phyloP scores from a whole-genome alignment of 2,888 invertebrate genomes.

The Vannuccia rotundouncinata region DNA sequence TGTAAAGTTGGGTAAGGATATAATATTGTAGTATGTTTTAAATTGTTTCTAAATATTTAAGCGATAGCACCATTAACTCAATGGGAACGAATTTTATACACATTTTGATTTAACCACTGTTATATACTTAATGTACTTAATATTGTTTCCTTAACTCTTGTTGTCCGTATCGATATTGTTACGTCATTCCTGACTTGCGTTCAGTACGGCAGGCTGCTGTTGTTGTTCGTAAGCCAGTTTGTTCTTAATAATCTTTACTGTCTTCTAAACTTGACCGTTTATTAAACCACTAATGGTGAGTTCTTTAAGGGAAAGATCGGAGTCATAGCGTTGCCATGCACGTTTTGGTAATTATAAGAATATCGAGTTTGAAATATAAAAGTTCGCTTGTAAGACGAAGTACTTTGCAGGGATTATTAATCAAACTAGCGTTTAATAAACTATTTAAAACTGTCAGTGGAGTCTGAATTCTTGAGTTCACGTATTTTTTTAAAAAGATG shows the following conservation, averaged over 20 bases:
- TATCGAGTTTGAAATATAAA: constrained; percentile 10
- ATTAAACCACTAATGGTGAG: constrained; percentile 16
- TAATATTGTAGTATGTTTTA: constrained; percentile 16
- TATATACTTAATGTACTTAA: constrained; percentile 16
- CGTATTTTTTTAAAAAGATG: too few species aligned
- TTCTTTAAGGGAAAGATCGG: constrained; percentile 20
- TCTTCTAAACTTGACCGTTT: constrained; percentile 23
- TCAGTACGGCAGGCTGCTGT: constrained; percentile 14
- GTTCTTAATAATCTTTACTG: constrained; percentile 15
- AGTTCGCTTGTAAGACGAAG: constrained; percentile 15
- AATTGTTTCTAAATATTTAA: constrained; percentile 11
- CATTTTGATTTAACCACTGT: constrained; percentile 29
- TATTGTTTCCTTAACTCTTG: neutral
- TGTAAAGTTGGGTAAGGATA: neutral
- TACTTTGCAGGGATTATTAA: too few species aligned
- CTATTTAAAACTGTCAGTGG: too few species aligned
- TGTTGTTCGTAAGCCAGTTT: constrained; percentile 23
- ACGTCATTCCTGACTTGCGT: constrained; percentile 23
- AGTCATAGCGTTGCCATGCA: constrained; percentile 22
- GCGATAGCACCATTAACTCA: neutral
- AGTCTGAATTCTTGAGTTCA: too few species aligned
- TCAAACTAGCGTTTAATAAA: neutral
- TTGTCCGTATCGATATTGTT: constrained; percentile 15
- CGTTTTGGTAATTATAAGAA: constrained; percentile 9
- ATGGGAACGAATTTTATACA: constrained; percentile 14